Evolutionary conservation across 2,888 invertebrate genomes (phyloP).

Genomic region (Temnothorax ravouxi): DNA sequence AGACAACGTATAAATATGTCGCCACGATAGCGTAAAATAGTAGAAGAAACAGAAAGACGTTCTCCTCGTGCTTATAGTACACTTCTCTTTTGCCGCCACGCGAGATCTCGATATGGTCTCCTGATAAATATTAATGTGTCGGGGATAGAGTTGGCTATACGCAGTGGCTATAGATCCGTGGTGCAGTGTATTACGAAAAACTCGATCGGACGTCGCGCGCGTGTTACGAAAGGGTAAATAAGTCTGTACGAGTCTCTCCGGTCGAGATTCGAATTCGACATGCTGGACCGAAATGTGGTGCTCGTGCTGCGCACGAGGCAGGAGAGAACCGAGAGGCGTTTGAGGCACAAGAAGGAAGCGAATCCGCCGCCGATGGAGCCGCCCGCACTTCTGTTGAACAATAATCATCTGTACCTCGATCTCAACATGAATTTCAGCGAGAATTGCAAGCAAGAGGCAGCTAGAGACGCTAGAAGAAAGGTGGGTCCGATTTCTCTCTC

Average conservation of each 20-base stretch:
- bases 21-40: constrained; percentile 8
- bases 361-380: constrained; percentile 81
- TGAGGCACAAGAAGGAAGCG: constrained; percentile 81
- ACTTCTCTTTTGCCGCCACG: neutral
- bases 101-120: neutral
- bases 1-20: neutral
- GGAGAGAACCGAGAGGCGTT: constrained; percentile 80
- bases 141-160: neutral
- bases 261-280: constrained; percentile 50
- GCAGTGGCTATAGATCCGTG: neutral
- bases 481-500: constrained; percentile 66
- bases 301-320: constrained; percentile 80
- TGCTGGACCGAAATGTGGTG: constrained; percentile 80
- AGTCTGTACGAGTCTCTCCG: neutral
- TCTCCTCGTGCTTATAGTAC: neutral
- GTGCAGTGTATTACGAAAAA: constrained; percentile 24
- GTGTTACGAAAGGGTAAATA: neutral
- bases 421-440: constrained; percentile 80
- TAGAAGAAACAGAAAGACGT: neutral
- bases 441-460: constrained; percentile 73
- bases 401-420: constrained; percentile 80
- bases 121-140: neutral
- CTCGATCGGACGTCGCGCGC: neutral
- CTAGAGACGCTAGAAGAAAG: constrained; percentile 70
- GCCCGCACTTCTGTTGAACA: constrained; percentile 79